phyloP scores from a whole-genome alignment of 64 coral and sea anemone genomes.

The Stichodactyla mertensii region DNA sequence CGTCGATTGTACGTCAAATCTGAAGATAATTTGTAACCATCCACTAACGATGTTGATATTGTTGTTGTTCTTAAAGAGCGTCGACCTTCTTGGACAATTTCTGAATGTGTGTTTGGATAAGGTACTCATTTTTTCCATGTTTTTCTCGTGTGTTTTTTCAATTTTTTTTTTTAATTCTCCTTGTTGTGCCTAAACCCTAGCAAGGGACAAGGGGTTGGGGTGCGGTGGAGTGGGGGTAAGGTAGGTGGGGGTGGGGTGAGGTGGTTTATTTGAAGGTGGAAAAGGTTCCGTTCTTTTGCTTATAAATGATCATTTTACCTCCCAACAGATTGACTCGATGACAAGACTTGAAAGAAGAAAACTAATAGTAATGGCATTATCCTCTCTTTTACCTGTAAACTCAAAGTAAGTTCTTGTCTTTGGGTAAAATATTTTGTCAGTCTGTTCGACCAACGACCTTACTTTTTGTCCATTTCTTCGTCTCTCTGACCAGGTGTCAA shows the following conservation, averaged over 20 bases:
- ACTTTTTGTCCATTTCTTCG: too few relatives aligned
- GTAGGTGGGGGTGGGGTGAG: background rate
- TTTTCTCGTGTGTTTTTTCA: too few relatives aligned
- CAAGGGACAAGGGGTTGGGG: background rate
- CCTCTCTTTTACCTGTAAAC: slow-evolving; percentile 44
- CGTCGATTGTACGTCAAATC: too few relatives aligned
- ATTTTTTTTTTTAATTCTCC: too few relatives aligned
- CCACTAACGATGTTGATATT: background rate
- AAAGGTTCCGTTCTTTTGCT: background rate
- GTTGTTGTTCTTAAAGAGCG: slow-evolving; percentile 18
- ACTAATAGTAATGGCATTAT: slow-evolving; percentile 44
- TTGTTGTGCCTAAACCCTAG: too few relatives aligned
- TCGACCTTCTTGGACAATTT: slow-evolving; percentile 41
- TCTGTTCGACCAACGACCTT: too few relatives aligned
- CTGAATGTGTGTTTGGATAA: slow-evolving; percentile 64
- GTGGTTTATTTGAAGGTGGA: background rate
- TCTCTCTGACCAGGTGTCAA: too few relatives aligned
- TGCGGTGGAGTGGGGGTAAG: background rate
- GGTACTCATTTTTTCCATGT: background rate
- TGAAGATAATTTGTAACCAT: too few relatives aligned
- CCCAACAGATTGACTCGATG: slow-evolving; percentile 57
- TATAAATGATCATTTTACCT: background rate
- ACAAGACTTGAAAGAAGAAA: slow-evolving; percentile 66
- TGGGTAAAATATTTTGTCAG: background rate
- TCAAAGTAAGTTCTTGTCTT: slow-evolving; percentile 33